Evolutionary conservation across 2,797 vertebrate genomes (phyloP).

Genomic region (Bufotes viridis): DNA sequence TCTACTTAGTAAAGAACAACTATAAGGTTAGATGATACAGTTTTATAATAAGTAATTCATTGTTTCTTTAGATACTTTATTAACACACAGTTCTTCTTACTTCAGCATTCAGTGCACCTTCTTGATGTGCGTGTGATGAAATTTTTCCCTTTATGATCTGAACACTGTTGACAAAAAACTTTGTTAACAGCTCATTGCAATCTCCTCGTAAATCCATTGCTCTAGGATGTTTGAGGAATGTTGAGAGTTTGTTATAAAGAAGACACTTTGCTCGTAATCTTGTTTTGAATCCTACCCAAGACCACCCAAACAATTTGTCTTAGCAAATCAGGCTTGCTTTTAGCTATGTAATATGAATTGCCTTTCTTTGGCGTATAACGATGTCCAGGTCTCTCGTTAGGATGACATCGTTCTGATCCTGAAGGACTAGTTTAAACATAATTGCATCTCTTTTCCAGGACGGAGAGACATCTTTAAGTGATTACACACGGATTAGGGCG

Average conservation of each 20-base stretch:
- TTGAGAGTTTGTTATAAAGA: slow-evolving; percentile 34
- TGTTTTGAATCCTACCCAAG: slow-evolving; percentile 32
- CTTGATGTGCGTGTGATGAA: background rate
- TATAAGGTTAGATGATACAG: background rate
- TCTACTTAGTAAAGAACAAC: background rate
- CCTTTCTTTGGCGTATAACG: background rate
- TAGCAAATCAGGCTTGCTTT: slow-evolving; percentile 32
- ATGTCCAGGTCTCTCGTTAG: slow-evolving; percentile 28
- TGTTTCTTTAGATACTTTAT: background rate
- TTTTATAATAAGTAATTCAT: background rate
- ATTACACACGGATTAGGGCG: slow-evolving; percentile 41
- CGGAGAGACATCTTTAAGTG: slow-evolving; percentile 42
- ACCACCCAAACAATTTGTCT: slow-evolving; percentile 53
- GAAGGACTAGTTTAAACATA: slow-evolving; percentile 12
- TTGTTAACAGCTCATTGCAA: background rate
- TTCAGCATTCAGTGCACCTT: too few relatives aligned
- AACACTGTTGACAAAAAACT: slow-evolving; percentile 54
- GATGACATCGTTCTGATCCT: slow-evolving; percentile 22
- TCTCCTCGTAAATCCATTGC: slow-evolving; percentile 27
- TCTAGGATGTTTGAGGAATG: slow-evolving; percentile 36
- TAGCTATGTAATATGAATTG: background rate
- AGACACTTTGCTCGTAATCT: slow-evolving; percentile 22
- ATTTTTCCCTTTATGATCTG: slow-evolving; percentile 27
- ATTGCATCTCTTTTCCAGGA: background rate
- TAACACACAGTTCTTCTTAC: background rate